phyloP scores from a whole-genome alignment of 2,797 vertebrate species.

The Amblyopsis hoosieri region DNA sequence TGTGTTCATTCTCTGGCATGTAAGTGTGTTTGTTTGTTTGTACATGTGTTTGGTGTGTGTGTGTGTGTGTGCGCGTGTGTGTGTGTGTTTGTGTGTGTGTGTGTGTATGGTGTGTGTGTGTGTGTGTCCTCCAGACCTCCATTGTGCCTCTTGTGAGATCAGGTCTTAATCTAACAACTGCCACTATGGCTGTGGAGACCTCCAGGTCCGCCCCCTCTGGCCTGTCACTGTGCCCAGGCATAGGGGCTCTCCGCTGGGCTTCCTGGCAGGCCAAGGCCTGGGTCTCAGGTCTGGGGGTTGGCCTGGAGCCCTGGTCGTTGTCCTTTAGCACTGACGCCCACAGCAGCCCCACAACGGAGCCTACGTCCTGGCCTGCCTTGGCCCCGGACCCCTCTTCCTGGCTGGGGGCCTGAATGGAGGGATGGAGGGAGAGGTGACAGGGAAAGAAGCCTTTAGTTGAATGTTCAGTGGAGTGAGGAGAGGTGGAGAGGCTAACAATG shows the following conservation, averaged over 20 bases:
- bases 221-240: conserved; percentile 67
- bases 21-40: background rate
- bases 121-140: conserved; percentile 43
- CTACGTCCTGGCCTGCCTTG: conserved; percentile 63
- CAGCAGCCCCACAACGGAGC: conserved; percentile 55
- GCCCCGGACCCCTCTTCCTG: conserved; percentile 68
- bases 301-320: conserved; percentile 68
- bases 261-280: conserved; percentile 67
- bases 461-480: conserved; percentile 80
- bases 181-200: conserved; percentile 72
- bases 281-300: conserved; percentile 72
- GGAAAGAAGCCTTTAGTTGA: conserved; percentile 66
- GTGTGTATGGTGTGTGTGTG: background rate
- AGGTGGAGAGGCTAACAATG: conserved; percentile 80
- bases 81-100: conserved; percentile 1
- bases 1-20: background rate
- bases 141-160: conserved; percentile 69
- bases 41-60: background rate
- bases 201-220: conserved; percentile 59
- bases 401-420: conserved; percentile 62
- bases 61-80: background rate
- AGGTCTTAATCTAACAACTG: conserved; percentile 80
- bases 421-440: background rate
- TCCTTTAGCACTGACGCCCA: conserved; percentile 56
- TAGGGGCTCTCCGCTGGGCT: conserved; percentile 66